A percentile compares a stretch with the other conserved stretches of the same genome.
phyloP scores from a whole-genome alignment of 2,888 invertebrate species.

The Ormyrus pomaceus region DNA sequence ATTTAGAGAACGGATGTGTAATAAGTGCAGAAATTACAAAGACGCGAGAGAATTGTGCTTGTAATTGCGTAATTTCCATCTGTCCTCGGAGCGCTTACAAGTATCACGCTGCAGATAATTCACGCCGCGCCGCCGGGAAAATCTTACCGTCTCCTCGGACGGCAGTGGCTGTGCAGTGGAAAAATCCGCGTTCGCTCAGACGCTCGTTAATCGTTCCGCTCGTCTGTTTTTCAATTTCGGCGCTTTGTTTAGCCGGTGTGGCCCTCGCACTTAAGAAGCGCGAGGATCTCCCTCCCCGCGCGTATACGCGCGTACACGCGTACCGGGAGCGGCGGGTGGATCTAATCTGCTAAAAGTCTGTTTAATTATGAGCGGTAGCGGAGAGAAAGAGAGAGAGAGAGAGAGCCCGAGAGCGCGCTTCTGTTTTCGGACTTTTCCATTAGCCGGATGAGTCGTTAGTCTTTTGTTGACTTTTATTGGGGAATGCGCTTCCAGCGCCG shows the following conservation, averaged over 20 bases:
- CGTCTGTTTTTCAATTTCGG: constrained; percentile 19
- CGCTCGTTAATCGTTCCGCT: neutral
- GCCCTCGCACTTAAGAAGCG: constrained; percentile 17
- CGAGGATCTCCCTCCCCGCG: neutral
- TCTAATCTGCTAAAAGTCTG: constrained; percentile 76
- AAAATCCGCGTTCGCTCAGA: constrained; percentile 1
- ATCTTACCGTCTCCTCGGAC: no score
- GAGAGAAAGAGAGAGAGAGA: constrained; percentile 57
- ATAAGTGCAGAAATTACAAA: no score
- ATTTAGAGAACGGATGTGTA: no score
- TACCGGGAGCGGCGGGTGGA: constrained; percentile 52
- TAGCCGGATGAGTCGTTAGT: constrained; percentile 76
- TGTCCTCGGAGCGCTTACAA: no score
- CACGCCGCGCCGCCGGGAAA: no score
- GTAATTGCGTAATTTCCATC: no score
- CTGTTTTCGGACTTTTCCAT: constrained; percentile 76
- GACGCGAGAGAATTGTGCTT: no score
- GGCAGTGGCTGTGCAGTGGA: neutral
- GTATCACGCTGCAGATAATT: no score
- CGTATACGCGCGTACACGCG: neutral
- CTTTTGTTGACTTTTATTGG: constrained; percentile 76
- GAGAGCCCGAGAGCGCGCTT: constrained; percentile 60
- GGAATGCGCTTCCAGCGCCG: constrained; percentile 62
- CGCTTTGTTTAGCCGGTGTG: neutral
- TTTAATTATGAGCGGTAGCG: constrained; percentile 74